Base-by-base conservation (phyloP, 2,797 vertebrate species). In the Hippoglossus hippoglossus region DNA sequence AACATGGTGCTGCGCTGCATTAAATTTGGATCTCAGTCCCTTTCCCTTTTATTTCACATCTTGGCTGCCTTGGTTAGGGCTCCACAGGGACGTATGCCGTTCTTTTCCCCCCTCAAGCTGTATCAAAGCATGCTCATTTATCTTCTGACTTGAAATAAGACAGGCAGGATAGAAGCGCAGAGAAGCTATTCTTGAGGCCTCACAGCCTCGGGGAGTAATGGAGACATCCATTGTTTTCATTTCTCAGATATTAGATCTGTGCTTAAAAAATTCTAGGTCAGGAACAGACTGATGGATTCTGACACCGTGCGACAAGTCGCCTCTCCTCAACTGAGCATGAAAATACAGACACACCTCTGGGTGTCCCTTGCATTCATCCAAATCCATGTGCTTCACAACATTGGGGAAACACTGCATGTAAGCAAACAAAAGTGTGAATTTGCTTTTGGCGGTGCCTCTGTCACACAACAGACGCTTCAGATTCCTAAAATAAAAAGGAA, bases 81-180 rank as follows among this genome's bases (percentile, higher is more conserved):
- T 80, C 85, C 66, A 11, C 24, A 5, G 82, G 81, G 87, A 89
- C 44, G 76, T 83, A 71, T 80, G 77, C 65, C 59, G 21, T 76
- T 76, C 56, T 61, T 60, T 64, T 63, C 68, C 39, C 39, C 46
- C 36, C 78, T 75, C 75, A 77, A 80, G 74, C 87, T 72, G 72
- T 74, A 90, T 89, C 85, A 90, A 88, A 92, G 87, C 72, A 52
- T 26, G 66, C 84, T 84, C 89, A 87, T 92, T 91, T 88, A 87
- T 92, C 91, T 87, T 87, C 77, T 61, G 71, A 84, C 78, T 84
- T 80, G 74, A 89, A 91, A 92, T 91, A 64, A 89, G 80, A 88
- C 85, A 78, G 75, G 61, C 81, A 54, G 76, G 73, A 83, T 36
- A 71, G 82, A 78, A 63, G 76, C 81, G 36, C 41, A 79, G 76